Conservation (phyloP, 1,140 invertebrate species). For the Plutomurus gul region DNA sequence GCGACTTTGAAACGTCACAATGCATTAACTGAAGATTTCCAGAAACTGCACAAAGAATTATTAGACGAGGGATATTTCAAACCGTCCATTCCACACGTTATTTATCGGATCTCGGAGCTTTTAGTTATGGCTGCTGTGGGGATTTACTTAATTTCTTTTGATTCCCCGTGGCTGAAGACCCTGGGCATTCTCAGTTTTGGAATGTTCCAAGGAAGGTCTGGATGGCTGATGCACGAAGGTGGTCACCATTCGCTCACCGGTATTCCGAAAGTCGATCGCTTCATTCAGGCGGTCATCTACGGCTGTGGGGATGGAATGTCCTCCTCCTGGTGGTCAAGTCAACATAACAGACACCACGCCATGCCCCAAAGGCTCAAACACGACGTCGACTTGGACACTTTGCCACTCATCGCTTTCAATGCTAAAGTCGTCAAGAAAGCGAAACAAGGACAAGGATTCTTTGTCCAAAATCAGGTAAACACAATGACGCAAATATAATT, state of each 20-base stretch:
- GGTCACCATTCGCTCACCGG: constrained; percentile 53
- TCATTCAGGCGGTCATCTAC: constrained; percentile 49
- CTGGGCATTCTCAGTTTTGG: constrained; percentile 44
- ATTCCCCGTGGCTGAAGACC: neutral
- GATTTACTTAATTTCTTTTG: constrained; percentile 37
- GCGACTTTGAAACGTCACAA: constrained; percentile 40
- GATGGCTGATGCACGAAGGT: constrained; percentile 53
- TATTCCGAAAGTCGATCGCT: constrained; percentile 47
- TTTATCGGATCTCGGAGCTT: constrained; percentile 44
- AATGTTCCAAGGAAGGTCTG: constrained; percentile 48
- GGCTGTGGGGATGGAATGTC: constrained; percentile 47
- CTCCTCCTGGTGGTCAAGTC: constrained; percentile 49
- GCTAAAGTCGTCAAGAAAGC: constrained; percentile 48
- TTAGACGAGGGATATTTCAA: constrained; percentile 46
- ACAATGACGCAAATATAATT: neutral
- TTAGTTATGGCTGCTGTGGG: constrained; percentile 32
- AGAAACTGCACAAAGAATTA: constrained; percentile 44
- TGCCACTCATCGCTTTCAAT: constrained; percentile 52
- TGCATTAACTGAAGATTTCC: constrained; percentile 47
- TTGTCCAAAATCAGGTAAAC: constrained; percentile 51
- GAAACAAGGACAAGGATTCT: constrained; percentile 47
- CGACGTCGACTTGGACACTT: constrained; percentile 52
- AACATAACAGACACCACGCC: constrained; percentile 53
- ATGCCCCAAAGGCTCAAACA: constrained; percentile 51
- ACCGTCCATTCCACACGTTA: constrained; percentile 41